Conservation (phyloP, 2,888 invertebrate species). For the Noctua janthe region DNA sequence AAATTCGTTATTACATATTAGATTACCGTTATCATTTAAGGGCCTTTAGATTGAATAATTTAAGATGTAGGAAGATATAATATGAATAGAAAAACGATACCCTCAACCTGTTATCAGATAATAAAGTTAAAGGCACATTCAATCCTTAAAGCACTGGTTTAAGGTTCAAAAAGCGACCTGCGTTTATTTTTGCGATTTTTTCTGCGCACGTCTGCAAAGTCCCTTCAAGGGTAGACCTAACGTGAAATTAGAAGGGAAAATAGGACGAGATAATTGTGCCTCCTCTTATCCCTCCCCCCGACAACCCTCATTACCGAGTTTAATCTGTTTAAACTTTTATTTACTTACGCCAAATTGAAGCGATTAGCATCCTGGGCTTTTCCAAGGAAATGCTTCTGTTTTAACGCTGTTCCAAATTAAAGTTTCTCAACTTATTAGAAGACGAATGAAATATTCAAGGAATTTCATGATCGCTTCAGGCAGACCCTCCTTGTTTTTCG, state of each 20-base stretch:
- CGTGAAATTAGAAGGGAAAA: slow-evolving; percentile 88
- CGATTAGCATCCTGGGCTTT: slow-evolving; percentile 82
- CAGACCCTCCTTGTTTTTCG: slow-evolving; percentile 54
- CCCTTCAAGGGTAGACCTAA: slow-evolving; percentile 78
- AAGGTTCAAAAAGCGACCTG: not conserved
- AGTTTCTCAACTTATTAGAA: slow-evolving; percentile 67
- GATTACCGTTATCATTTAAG: slow-evolving; percentile 8
- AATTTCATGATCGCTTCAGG: slow-evolving; percentile 55
- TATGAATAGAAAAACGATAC: slow-evolving; percentile 9
- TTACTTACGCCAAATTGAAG: slow-evolving; percentile 85
- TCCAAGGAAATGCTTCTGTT: slow-evolving; percentile 74
- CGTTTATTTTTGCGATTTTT: slow-evolving; percentile 33
- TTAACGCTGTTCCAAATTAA: slow-evolving; percentile 72
- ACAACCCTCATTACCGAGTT: slow-evolving; percentile 84
- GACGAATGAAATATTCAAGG: slow-evolving; percentile 58
- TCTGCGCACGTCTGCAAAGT: slow-evolving; percentile 71
- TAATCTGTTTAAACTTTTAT: slow-evolving; percentile 90
- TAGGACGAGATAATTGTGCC: slow-evolving; percentile 88
- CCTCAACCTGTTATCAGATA: not conserved
- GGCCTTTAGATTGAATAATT: slow-evolving; percentile 20
- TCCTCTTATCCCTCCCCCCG: slow-evolving; percentile 70
- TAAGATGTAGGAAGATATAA: slow-evolving; percentile 10
- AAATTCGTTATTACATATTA: slow-evolving; percentile 28
- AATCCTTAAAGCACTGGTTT: not conserved
- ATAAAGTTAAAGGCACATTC: not conserved